Base-by-base conservation (phyloP, 2,888 invertebrate species). In the Isotomurus palustris region DNA sequence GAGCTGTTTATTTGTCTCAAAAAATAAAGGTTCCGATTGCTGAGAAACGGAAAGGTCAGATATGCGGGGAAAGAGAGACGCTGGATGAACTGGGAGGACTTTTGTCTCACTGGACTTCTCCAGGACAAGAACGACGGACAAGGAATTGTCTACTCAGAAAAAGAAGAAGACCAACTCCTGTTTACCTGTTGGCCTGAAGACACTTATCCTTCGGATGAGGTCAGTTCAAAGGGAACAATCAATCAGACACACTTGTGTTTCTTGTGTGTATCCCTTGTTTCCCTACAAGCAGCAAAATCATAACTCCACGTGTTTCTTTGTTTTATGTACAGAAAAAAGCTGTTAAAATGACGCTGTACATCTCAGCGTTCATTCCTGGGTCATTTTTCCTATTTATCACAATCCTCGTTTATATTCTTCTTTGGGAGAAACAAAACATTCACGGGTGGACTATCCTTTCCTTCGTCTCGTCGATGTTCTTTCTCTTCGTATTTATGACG, bases 401-500 rank as follows among this genome's bases (percentile, higher is more conserved):
- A 2, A 61, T 55, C 5, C 5, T 53, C 19, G 60, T 65, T 3
- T 63, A 67, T 47, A 24, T 61, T 8, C 38, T 57, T 8, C 50
- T 65, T 2, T 65, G 62, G 63, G 63, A 63, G 19, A 65, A 58
- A 19, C 65, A 67, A 29, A 67, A 67, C 44, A 58, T 65, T 49
- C 67, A 65, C 38, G 65, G 67, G 6, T 63, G 65, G 63, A 63
- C 65, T 2, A 52, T 65, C n/a, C 19, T 62, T 2, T 60, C 62
- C 1, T 58, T 62, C 25, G 62, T 58, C 5, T 14, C 50, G 2
- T 60, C 62, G 1, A 56, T 62, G 55, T 62, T 65, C 22, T 58
- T 65, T 24, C 50, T 62, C 27, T 62, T 58, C 44, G 24, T 53
- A 4, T 62, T 58, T 14, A 32, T 65, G 2, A 21, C 58, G 2